Evolutionary conservation across 2,797 vertebrate genomes (phyloP).

Genomic region (Macrochelys suwanniensis): DNA sequence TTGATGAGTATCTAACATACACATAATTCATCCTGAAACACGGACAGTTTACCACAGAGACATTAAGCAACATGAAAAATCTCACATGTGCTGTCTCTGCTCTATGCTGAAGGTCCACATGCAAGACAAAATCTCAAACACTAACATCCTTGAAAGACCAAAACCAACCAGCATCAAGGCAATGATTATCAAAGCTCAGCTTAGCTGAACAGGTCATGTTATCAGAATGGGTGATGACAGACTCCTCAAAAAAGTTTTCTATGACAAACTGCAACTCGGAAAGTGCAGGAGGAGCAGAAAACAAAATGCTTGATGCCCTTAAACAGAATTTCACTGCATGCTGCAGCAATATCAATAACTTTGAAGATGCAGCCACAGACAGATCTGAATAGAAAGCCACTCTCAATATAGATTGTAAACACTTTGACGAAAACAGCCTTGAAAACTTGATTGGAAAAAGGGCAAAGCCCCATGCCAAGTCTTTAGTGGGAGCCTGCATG

Average conservation of each 20-base stretch:
- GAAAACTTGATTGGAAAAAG: not conserved
- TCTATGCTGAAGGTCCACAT: not conserved
- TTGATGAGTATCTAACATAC: not conserved
- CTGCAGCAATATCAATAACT: not conserved
- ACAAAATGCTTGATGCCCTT: not conserved
- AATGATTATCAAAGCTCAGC: not conserved
- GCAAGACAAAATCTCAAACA: not conserved
- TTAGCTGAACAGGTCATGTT: not conserved
- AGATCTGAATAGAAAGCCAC: not conserved
- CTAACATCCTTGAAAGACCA: not conserved
- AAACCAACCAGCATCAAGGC: not conserved
- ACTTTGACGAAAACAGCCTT: not conserved
- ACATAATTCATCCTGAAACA: not conserved
- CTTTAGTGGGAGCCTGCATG: not conserved
- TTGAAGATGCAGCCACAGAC: not conserved
- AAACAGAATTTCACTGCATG: not conserved
- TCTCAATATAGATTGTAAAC: not conserved
- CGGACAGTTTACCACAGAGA: not conserved
- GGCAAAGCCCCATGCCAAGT: not conserved
- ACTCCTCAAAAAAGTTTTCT: not conserved
- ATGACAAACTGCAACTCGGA: not conserved
- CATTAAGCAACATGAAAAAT: not conserved
- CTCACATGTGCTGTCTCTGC: not conserved
- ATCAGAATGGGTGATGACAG: not conserved
- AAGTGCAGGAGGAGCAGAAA: not conserved